phyloP scores from a whole-genome alignment of 2,797 vertebrate genomes.

The Synaphobranchus kaupii region DNA sequence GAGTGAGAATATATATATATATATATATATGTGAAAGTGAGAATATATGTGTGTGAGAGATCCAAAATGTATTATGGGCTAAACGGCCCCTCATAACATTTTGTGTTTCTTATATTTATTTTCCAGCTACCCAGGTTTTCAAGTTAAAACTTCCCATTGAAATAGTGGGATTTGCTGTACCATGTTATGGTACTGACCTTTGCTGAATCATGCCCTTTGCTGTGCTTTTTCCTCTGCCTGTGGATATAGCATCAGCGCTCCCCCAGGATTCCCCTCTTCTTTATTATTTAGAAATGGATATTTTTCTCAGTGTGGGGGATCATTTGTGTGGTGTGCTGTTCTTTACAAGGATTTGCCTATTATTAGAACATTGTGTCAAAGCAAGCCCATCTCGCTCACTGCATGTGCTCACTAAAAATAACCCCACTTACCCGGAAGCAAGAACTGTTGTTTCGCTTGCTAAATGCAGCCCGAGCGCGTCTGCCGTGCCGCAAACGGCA shows the following conservation, averaged over 20 bases:
- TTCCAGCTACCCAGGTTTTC: not conserved
- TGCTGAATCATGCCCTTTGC: not conserved
- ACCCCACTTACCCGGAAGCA: slow-evolving; percentile 41
- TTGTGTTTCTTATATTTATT: not conserved
- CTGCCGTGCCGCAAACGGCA: slow-evolving; percentile 56
- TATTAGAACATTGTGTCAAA: slow-evolving; percentile 73
- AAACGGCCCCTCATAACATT: too few relatives aligned
- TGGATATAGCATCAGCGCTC: too few relatives aligned
- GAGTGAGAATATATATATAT: too few relatives aligned
- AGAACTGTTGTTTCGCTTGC: slow-evolving; percentile 47
- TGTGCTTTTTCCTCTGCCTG: not conserved
- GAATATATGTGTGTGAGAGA: too few relatives aligned
- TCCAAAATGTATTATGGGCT: too few relatives aligned
- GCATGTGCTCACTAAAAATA: slow-evolving; percentile 46
- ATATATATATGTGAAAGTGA: too few relatives aligned
- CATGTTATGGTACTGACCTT: not conserved
- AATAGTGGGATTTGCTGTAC: not conserved
- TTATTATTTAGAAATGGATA: slow-evolving; percentile 15
- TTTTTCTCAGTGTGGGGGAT: slow-evolving; percentile 42
- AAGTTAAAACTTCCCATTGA: not conserved
- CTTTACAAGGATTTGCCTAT: slow-evolving; percentile 62
- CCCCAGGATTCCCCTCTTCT: slow-evolving; percentile 2
- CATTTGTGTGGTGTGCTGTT: slow-evolving; percentile 55
- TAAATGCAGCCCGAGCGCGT: slow-evolving; percentile 56
- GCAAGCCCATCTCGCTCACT: slow-evolving; percentile 62